Conservation (phyloP, 2,113 vertebrate species). For the Eudyptes chrysolophus region DNA sequence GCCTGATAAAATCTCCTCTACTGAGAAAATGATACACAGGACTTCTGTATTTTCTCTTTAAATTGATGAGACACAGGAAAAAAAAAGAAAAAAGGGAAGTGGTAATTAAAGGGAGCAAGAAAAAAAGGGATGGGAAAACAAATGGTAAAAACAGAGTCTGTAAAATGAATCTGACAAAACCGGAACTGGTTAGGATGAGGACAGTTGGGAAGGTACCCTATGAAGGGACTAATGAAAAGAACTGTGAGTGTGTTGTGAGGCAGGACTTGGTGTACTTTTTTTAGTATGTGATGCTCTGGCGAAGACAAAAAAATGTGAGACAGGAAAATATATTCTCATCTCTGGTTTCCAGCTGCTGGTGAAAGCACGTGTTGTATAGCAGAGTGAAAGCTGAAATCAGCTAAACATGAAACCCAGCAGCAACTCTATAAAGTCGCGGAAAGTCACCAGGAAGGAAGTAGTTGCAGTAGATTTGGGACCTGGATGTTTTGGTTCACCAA, state of each 20-base stretch:
- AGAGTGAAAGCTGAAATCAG: not conserved
- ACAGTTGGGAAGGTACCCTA: not conserved
- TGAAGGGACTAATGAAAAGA: not conserved
- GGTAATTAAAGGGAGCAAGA: not conserved
- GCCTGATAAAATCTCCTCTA: not conserved
- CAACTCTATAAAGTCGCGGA: not conserved
- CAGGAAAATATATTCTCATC: not conserved
- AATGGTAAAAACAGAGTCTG: not conserved
- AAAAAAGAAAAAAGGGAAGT: not conserved
- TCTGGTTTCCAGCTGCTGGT: not conserved
- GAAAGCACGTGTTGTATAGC: not conserved
- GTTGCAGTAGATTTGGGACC: not conserved
- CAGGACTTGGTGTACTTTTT: not conserved
- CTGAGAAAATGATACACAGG: not conserved
- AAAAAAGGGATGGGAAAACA: not conserved
- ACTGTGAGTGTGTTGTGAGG: not conserved
- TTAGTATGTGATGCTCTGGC: not conserved
- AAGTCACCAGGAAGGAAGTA: not conserved
- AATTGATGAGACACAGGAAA: not conserved
- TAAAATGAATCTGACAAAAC: not conserved
- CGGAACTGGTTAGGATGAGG: rapidly evolving
- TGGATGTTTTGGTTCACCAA: not conserved
- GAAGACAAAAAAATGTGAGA: not conserved
- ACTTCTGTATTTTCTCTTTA: not conserved
- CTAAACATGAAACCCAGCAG: not conserved